phyloP scores from a whole-genome alignment of 2,888 invertebrate genomes.

The Thera britannica region DNA sequence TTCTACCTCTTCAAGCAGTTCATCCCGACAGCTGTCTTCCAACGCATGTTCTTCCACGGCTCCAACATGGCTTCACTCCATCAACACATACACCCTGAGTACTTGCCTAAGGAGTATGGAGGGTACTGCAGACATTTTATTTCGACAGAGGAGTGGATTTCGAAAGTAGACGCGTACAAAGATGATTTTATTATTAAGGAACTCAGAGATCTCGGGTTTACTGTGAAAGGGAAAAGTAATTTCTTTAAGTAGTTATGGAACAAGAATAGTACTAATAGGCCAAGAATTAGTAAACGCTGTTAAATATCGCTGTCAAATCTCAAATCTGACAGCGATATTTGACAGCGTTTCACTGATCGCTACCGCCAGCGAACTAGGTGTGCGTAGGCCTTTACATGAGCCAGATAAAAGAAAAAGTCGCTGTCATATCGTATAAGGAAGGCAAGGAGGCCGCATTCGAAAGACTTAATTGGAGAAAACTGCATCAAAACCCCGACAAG shows the following conservation, averaged over 20 bases:
- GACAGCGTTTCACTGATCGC: too few relatives aligned
- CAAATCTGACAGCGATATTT: too few relatives aligned
- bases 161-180: conserved; percentile 79
- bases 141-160: conserved; percentile 87
- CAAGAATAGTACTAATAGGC: too few relatives aligned
- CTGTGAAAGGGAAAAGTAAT: conserved; percentile 45
- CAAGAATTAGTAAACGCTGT: too few relatives aligned
- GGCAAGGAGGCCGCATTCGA: too few relatives aligned
- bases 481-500: too few relatives aligned
- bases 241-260: neutral
- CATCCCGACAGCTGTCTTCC: conserved; percentile 87
- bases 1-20: conserved; percentile 91
- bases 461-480: too few relatives aligned
- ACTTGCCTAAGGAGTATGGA: conserved; percentile 71
- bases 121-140: conserved; percentile 81
- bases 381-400: too few relatives aligned
- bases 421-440: too few relatives aligned
- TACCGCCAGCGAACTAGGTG: too few relatives aligned
- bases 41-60: conserved; percentile 76
- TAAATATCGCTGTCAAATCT: too few relatives aligned
- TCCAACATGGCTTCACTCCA: conserved; percentile 70
- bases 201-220: conserved; percentile 85
- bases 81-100: conserved; percentile 65
- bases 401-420: too few relatives aligned
- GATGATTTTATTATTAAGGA: conserved; percentile 85